Conservation (phyloP, 2,888 invertebrate genomes). For the Trisateles emortualis region DNA sequence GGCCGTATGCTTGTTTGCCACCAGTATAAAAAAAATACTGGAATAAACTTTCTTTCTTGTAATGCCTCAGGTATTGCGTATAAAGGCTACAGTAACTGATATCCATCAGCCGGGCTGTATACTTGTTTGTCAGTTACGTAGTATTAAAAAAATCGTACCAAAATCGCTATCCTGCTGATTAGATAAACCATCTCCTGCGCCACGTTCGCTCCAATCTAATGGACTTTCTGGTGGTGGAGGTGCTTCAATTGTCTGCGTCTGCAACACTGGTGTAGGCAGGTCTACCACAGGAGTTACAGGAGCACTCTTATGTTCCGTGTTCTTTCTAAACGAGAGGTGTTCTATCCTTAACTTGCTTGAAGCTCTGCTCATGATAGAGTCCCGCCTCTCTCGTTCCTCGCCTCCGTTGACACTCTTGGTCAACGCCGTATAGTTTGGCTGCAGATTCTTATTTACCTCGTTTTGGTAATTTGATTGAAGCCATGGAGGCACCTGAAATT, state of each 20-base stretch:
- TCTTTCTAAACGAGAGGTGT: slow-evolving; percentile 74
- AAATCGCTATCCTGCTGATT: slow-evolving; percentile 95
- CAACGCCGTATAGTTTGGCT: slow-evolving; percentile 78
- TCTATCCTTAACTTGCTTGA: slow-evolving; percentile 80
- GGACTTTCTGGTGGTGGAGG: slow-evolving; percentile 78
- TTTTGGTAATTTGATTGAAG: slow-evolving; percentile 88
- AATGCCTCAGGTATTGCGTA: too few relatives aligned
- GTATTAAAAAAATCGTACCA: slow-evolving; percentile 82
- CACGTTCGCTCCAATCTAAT: slow-evolving; percentile 91
- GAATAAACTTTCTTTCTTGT: too few relatives aligned
- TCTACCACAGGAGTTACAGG: slow-evolving; percentile 70
- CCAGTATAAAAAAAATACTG: too few relatives aligned
- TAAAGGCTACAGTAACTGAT: too few relatives aligned
- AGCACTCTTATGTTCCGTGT: slow-evolving; percentile 67
- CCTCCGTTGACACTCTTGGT: slow-evolving; percentile 74
- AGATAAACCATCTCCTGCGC: slow-evolving; percentile 94
- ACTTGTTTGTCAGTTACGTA: too few relatives aligned
- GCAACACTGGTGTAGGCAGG: slow-evolving; percentile 52
- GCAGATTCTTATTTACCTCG: slow-evolving; percentile 83
- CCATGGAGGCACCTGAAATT: slow-evolving; percentile 90
- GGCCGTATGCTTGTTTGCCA: too few relatives aligned
- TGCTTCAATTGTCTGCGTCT: slow-evolving; percentile 59
- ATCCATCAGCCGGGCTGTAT: too few relatives aligned
- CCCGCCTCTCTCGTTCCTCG: slow-evolving; percentile 75
- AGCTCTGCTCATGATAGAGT: slow-evolving; percentile 80